A percentile compares a stretch with the other conserved stretches of the same genome.
These are phyloP conservation scores for Cyprinodon diabolis DNA, from an alignment of 2,797 vertebrate species.

Conservation along the genomic window DNA sequence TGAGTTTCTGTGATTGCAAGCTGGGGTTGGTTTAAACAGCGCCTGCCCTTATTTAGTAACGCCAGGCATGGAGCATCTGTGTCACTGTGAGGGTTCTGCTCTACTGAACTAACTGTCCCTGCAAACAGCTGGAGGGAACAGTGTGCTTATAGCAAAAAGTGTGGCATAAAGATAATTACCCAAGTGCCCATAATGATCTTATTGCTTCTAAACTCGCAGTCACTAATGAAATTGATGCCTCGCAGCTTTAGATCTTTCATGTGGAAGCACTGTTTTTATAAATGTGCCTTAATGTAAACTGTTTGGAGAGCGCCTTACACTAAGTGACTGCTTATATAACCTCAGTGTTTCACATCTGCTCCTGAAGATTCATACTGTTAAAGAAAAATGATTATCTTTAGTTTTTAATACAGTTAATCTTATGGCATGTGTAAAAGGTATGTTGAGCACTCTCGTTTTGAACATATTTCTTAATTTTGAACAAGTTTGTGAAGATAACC, in stretches of 20 bases:
- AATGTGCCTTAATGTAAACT: neutral
- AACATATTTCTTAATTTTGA: too few relatives aligned
- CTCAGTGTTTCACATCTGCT: neutral
- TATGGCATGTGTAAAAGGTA: too few relatives aligned
- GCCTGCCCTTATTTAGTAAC: conserved; percentile 18
- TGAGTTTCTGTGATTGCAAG: neutral
- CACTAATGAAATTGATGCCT: conserved; percentile 21
- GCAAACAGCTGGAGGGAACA: conserved; percentile 59
- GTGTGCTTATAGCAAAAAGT: conserved; percentile 42
- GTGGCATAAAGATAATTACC: conserved; percentile 57
- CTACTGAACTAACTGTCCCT: conserved; percentile 37
- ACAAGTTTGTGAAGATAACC: too few relatives aligned
- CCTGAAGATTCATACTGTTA: neutral
- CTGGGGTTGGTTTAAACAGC: conserved; percentile 1
- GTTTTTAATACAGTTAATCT: too few relatives aligned
- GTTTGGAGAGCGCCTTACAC: neutral
- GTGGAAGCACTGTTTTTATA: conserved; percentile 6
- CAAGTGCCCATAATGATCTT: conserved; percentile 38
- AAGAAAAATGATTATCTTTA: too few relatives aligned
- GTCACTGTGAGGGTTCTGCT: conserved; percentile 30
- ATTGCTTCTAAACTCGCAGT: conserved; percentile 22
- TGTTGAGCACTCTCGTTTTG: too few relatives aligned
- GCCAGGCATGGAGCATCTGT: conserved; percentile 35
- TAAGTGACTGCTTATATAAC: conserved; percentile 17
- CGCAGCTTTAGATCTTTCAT: conserved; percentile 14